These are phyloP conservation scores for Phasianus colchicus DNA, from an alignment of 2,113 vertebrate genomes.

Conservation along the genomic window DNA sequence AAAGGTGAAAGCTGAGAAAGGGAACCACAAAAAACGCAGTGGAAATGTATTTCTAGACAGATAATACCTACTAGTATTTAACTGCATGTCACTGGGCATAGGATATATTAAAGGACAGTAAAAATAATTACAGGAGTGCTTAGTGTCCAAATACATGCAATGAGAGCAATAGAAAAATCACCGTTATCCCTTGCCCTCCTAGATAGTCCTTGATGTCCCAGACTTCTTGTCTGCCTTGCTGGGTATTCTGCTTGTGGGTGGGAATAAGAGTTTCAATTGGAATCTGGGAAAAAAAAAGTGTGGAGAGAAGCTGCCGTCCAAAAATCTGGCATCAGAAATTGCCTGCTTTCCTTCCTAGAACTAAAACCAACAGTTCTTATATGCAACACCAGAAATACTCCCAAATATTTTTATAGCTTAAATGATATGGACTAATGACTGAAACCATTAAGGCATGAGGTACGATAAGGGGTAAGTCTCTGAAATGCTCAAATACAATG, in stretches of 20 bases:
- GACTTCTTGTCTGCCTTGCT: neutral
- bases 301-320: neutral
- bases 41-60: no score
- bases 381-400: neutral
- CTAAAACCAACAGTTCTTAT: neutral
- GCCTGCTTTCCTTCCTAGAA: neutral
- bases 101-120: neutral
- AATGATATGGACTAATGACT: no score
- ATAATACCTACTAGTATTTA: neutral
- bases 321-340: neutral
- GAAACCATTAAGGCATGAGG: neutral
- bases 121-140: neutral
- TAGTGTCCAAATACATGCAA: neutral
- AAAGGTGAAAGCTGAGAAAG: neutral
- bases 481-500: neutral
- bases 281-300: neutral
- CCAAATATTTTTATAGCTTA: neutral
- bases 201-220: neutral
- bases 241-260: neutral
- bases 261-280: neutral
- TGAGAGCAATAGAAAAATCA: neutral
- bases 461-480: neutral
- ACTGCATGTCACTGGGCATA: neutral
- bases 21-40: neutral
- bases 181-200: neutral